Conservation (phyloP, 1,140 invertebrate genomes). For the Papilio xuthus region DNA sequence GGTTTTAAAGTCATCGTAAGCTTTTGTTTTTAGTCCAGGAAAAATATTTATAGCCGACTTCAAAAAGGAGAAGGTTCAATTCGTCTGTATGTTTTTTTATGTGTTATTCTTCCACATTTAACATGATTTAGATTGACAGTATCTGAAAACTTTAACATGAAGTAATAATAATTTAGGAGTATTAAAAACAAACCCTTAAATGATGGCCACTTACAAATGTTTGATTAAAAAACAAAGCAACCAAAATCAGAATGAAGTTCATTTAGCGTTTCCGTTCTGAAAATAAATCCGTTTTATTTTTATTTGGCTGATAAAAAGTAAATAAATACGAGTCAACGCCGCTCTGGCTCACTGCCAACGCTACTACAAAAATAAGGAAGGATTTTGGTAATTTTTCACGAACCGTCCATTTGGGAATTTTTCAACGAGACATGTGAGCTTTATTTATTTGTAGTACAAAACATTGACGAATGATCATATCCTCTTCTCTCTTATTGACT, state of each 20-base stretch:
- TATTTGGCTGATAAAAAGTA: conserved; percentile 20
- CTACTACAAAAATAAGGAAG: conserved; percentile 30
- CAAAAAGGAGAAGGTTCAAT: too few relatives aligned
- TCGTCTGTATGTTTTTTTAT: too few relatives aligned
- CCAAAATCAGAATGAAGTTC: conserved; percentile 22
- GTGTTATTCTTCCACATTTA: too few relatives aligned
- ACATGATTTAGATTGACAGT: too few relatives aligned
- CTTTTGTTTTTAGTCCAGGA: too few relatives aligned
- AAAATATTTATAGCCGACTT: too few relatives aligned
- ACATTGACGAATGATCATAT: conserved; percentile 18
- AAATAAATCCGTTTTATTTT: conserved; percentile 28
- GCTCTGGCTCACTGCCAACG: conserved; percentile 21
- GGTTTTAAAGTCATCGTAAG: too few relatives aligned
- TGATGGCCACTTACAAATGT: neutral
- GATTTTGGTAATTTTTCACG: conserved; percentile 33
- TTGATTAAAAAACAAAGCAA: neutral
- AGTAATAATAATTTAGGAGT: neutral
- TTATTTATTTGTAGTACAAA: neutral
- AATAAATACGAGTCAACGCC: conserved; percentile 19
- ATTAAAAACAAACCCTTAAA: neutral
- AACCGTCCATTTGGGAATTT: conserved; percentile 26
- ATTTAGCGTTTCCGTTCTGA: conserved; percentile 23
- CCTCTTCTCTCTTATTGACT: neutral
- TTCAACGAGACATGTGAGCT: conserved; percentile 16
- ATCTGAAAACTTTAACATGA: neutral